These are phyloP conservation scores for Acanthosepion lycidas DNA, from an alignment of 2,888 invertebrate species.

Conservation along the genomic window DNA sequence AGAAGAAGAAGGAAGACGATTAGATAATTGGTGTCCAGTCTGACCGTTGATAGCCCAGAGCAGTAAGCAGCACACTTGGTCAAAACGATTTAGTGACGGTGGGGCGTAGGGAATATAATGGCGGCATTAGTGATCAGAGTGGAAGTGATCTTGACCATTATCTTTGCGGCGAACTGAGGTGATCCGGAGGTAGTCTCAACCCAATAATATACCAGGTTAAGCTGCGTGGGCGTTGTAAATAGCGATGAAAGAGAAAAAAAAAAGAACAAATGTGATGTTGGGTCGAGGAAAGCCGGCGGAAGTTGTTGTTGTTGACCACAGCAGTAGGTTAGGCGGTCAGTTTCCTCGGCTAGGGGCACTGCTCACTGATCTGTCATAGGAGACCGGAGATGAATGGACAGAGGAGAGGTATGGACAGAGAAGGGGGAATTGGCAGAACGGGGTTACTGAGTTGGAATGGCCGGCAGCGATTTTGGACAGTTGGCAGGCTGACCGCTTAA, in stretches of 20 bases:
- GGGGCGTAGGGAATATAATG: too few species aligned
- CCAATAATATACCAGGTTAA: not conserved
- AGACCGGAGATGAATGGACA: not conserved
- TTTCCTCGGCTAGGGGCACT: not conserved
- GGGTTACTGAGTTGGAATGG: not conserved
- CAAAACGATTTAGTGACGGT: too few species aligned
- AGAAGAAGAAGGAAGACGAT: not conserved
- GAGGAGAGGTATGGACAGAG: not conserved
- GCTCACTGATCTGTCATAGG: not conserved
- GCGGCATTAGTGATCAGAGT: not conserved
- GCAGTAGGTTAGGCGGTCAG: slow-evolving; percentile 22
- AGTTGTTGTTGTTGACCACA: not conserved
- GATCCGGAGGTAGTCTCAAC: not conserved
- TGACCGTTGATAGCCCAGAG: not conserved
- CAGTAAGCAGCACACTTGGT: not conserved
- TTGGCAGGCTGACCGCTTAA: slow-evolving; percentile 18
- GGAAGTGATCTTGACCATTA: slow-evolving; percentile 1
- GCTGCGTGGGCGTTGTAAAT: not conserved
- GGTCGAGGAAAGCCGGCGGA: not conserved
- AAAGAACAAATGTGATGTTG: not conserved
- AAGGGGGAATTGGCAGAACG: not conserved
- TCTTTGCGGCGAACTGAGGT: not conserved
- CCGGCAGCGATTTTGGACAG: slow-evolving; percentile 18
- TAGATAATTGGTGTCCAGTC: slow-evolving; percentile 33
- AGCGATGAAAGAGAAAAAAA: not conserved